phyloP scores from a whole-genome alignment of 2,113 vertebrate genomes.

The Mesoclemmys tuberculata region DNA sequence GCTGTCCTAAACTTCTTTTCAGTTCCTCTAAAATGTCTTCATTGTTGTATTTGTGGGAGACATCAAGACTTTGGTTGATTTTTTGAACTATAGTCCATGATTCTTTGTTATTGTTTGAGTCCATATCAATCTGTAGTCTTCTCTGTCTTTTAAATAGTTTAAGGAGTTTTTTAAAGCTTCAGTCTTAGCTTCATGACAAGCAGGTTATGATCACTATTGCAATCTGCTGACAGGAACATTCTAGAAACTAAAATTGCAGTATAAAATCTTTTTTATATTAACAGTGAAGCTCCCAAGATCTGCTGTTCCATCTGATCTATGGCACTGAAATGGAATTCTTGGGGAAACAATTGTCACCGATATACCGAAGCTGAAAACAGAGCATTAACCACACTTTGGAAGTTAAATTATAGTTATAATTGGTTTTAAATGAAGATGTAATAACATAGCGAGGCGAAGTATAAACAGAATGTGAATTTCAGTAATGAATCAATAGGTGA shows the following conservation, averaged over 20 bases:
- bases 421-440: slow-evolving; percentile 45
- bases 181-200: not conserved
- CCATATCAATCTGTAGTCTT: not conserved
- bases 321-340: not conserved
- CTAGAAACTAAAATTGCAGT: not conserved
- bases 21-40: not conserved
- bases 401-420: slow-evolving; percentile 61
- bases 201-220: not conserved
- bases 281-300: not conserved
- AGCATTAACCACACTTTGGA: slow-evolving; percentile 6
- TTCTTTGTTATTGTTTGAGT: too few relatives aligned
- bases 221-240: not conserved
- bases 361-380: slow-evolving; percentile 47
- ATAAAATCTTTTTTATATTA: not conserved
- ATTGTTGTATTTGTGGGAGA: not conserved
- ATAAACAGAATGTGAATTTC: slow-evolving; percentile 58
- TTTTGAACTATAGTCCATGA: not conserved
- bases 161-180: not conserved
- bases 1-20: not conserved
- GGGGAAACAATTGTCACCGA: slow-evolving; percentile 13
- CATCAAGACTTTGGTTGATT: not conserved
- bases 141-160: not conserved
- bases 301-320: not conserved
- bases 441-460: slow-evolving; percentile 48
- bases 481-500: slow-evolving; percentile 47